Evolutionary conservation across 1,140 invertebrate genomes (phyloP).

Genomic region (Aphaenogaster rudis): DNA sequence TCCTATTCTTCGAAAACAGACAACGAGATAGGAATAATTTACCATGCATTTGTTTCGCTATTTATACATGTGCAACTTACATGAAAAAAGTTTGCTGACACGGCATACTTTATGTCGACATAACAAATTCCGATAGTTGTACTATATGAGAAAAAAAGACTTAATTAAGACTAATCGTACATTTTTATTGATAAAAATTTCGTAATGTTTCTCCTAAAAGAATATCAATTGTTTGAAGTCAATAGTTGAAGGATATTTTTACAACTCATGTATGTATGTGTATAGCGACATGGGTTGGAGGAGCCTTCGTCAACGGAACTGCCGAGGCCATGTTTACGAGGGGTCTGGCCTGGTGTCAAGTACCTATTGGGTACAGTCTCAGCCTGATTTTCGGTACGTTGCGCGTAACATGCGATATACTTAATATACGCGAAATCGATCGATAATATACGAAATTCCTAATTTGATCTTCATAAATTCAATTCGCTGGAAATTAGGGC

Average conservation of each 20-base stretch:
- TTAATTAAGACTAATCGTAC: not conserved
- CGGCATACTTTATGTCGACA: not conserved
- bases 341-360: slow-evolving; percentile 93
- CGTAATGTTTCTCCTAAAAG: not conserved
- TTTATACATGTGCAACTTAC: not conserved
- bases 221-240: not conserved
- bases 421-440: no score
- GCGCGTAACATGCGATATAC: no score
- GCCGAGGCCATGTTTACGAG: slow-evolving; percentile 91
- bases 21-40: slow-evolving; percentile 18
- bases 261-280: slow-evolving; percentile 42
- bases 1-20: slow-evolving; percentile 13
- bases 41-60: slow-evolving; percentile 13
- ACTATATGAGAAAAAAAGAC: not conserved
- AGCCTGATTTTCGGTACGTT: slow-evolving; percentile 91
- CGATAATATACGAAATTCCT: not conserved
- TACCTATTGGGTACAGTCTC: slow-evolving; percentile 93
- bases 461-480: not conserved
- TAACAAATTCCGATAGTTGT: not conserved
- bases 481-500: not conserved
- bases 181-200: not conserved
- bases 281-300: slow-evolving; percentile 93
- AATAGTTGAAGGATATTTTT: not conserved
- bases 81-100: not conserved
- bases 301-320: slow-evolving; percentile 94